These are phyloP conservation scores for Ichneumoninae sp. DNA, from an alignment of 2,888 invertebrate genomes.

Conservation along the genomic window DNA sequence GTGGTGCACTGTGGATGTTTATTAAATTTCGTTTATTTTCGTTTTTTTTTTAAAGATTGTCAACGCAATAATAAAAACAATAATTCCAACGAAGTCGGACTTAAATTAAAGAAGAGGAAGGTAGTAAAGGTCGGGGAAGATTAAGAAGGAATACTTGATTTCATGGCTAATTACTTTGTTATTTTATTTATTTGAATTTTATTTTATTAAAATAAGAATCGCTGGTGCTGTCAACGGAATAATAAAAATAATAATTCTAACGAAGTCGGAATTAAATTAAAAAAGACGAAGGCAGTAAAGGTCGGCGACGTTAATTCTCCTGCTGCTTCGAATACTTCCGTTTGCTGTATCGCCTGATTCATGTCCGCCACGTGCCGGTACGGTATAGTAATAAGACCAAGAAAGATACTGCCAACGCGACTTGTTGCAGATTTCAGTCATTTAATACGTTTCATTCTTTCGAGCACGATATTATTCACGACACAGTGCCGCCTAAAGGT, in stretches of 20 bases:
- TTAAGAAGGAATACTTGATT: too few species aligned
- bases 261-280: background rate
- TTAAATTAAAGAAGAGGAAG: too few species aligned
- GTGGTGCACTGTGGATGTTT: too few species aligned
- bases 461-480: too few species aligned
- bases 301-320: background rate
- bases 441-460: too few species aligned
- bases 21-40: background rate
- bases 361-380: background rate
- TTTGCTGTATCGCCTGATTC: background rate
- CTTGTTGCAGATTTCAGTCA: background rate
- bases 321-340: background rate
- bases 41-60: too few species aligned
- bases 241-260: background rate
- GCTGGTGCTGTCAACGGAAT: too few species aligned
- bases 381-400: background rate
- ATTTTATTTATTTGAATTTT: too few species aligned
- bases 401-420: background rate
- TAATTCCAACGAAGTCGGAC: background rate
- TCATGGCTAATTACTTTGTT: too few species aligned
- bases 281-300: background rate
- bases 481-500: too few species aligned
- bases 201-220: too few species aligned
- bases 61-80: background rate
- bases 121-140: too few species aligned